Conservation (phyloP, 2,888 invertebrate species). For the Heliconius erato region DNA sequence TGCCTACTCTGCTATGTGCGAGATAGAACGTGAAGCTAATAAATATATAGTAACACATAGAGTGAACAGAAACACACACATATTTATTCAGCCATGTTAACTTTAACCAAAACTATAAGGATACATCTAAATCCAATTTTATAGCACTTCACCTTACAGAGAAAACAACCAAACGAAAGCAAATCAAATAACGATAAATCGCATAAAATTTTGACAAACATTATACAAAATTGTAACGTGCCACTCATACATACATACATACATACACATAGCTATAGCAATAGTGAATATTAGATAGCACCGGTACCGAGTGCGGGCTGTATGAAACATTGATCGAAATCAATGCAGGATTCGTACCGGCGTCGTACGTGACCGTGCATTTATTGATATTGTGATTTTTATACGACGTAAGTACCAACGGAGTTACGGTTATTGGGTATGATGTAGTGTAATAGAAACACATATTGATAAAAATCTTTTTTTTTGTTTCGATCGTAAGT, state of each 20-base stretch:
- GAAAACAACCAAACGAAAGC: not conserved
- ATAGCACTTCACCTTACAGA: not conserved
- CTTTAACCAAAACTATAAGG: not conserved
- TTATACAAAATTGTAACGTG: slow-evolving; percentile 10
- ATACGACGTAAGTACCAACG: slow-evolving; percentile 31
- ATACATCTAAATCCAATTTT: not conserved
- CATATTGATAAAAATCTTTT: not conserved
- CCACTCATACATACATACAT: slow-evolving; percentile 9
- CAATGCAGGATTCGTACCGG: slow-evolving; percentile 73
- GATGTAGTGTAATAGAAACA: not conserved
- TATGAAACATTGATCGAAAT: slow-evolving; percentile 67
- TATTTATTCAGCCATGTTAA: not conserved
- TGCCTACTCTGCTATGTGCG: no score
- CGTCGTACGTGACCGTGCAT: slow-evolving; percentile 61
- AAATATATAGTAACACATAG: no score
- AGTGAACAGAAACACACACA: no score
- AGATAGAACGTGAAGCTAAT: no score
- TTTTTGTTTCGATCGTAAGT: no score
- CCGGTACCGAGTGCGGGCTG: slow-evolving; percentile 20
- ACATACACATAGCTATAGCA: not conserved
- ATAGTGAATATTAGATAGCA: slow-evolving; percentile 45
- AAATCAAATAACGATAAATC: slow-evolving; percentile 20
- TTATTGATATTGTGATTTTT: slow-evolving; percentile 42
- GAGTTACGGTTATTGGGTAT: slow-evolving; percentile 27
- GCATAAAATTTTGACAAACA: slow-evolving; percentile 20